Conservation (phyloP, 2,888 invertebrate genomes). For the Anoplius nigerrimus region DNA sequence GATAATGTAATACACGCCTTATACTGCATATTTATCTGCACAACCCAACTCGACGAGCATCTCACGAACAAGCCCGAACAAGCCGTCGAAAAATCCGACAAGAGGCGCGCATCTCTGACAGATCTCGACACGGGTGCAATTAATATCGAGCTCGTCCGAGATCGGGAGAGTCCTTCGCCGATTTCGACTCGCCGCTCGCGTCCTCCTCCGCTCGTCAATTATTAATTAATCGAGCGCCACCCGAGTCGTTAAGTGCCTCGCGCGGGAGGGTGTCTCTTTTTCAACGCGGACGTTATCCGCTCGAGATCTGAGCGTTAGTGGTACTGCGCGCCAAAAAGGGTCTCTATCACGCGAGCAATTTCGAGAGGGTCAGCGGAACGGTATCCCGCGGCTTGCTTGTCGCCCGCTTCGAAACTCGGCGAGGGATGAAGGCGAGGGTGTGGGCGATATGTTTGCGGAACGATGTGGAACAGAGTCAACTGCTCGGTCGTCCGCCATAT, state of each 20-base stretch:
- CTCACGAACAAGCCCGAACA: no score
- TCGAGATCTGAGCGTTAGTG: slow-evolving; percentile 56
- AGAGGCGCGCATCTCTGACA: no score
- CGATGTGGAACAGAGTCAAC: not conserved
- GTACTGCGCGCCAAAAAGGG: slow-evolving; percentile 30
- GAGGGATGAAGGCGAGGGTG: not conserved
- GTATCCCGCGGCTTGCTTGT: not conserved
- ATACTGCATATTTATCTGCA: no score
- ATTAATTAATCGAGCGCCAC: slow-evolving; percentile 64
- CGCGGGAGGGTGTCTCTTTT: slow-evolving; percentile 14
- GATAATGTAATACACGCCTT: no score
- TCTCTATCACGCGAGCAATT: slow-evolving; percentile 58
- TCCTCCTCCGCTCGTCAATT: slow-evolving; percentile 54
- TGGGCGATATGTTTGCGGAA: not conserved
- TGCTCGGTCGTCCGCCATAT: slow-evolving; percentile 1
- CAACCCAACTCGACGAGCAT: no score
- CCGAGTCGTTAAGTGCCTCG: not conserved
- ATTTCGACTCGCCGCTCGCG: slow-evolving; percentile 11
- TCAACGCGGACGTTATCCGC: slow-evolving; percentile 53
- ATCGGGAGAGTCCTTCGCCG: slow-evolving; percentile 30
- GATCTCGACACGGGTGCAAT: not conserved
- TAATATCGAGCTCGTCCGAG: slow-evolving; percentile 11
- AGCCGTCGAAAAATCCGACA: no score
- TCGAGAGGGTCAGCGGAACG: slow-evolving; percentile 16
- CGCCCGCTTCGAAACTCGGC: not conserved